Base-by-base conservation (phyloP, 1,140 invertebrate genomes). In the Cheumatopsyche charites region DNA sequence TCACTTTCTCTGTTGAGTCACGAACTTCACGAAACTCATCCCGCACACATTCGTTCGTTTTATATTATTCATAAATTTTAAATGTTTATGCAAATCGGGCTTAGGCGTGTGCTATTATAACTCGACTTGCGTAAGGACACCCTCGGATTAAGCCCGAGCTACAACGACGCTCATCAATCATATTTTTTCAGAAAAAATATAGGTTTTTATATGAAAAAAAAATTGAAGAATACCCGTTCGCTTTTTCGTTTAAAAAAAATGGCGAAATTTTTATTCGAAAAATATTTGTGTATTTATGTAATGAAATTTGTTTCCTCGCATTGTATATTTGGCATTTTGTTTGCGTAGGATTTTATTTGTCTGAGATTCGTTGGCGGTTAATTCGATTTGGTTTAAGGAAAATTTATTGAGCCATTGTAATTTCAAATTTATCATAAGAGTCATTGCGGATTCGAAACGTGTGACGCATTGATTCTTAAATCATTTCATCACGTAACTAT, bases 1-100 rank as follows among this genome's bases (percentile, higher is more conserved):
- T 52, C 43, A 17, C 47, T 52, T 52, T 52, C 47, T 17, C 47
- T 19, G 19, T 52, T 52, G 47, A 52, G 47, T 52, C 47, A 52
- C 47, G 47, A 52, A 4, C 29, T 36, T 36, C 29, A 36, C 29
- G 29, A 36, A 4, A 36, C 29, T 36, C 29, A 36, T 36, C 29
- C 29, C 29, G 29, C 29, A 36, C 29, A 36, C 9, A n/a, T n/a
- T n/a, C n/a, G 29, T 4, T 36, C 9, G 9, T 36, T 36, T 36
- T 9, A 36, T 36, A 36, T 36, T n/a, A n/a, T n/a, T n/a, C n/a
- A 36, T 36, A 36, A 36, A 36, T 36, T 4, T 36, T 36, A 36
- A 17, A 19, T 9, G 15, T 17, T n/a, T n/a, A 52, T 52, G 47
- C 47, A 52, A 52, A 52, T 52, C 2, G 13, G 45, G 4, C 13